A percentile compares a stretch with the other conserved stretches of the same genome.
Evolutionary conservation across 2,113 vertebrate genomes (phyloP).

Genomic region (Anseranas semipalmata): DNA sequence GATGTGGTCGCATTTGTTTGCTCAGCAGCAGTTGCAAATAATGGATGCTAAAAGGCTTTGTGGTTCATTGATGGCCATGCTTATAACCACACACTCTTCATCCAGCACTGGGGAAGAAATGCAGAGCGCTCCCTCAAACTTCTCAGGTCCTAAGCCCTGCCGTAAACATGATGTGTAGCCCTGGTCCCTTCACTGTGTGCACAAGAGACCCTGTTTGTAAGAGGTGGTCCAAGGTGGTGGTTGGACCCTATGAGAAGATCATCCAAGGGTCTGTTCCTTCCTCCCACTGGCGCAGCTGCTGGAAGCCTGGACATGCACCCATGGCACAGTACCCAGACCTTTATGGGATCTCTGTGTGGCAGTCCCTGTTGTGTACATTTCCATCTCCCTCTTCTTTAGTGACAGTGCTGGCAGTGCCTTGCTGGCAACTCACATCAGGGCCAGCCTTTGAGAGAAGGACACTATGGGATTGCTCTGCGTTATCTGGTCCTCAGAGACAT

Average conservation of each 20-base stretch:
- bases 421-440: background rate
- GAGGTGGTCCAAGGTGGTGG: background rate
- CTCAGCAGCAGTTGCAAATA: conserved; percentile 80
- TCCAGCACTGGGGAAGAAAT: conserved; percentile 61
- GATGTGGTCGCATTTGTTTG: conserved; percentile 76
- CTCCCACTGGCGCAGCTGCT: background rate
- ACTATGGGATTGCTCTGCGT: background rate
- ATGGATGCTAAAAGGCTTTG: conserved; percentile 85
- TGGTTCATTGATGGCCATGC: conserved; percentile 78
- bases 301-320: background rate
- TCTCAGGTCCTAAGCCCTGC: conserved; percentile 66
- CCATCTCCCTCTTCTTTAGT: background rate
- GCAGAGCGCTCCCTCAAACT: conserved; percentile 12
- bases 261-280: background rate
- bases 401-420: background rate
- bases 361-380: background rate
- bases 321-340: background rate
- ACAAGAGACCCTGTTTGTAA: background rate
- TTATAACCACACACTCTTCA: conserved; percentile 75
- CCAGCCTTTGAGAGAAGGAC: background rate
- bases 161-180: background rate
- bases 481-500: background rate
- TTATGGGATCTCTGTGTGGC: background rate
- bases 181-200: accelerated
- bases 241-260: background rate